Base-by-base conservation (phyloP, 2,888 invertebrate genomes). In the Trachelus troglodyta region DNA sequence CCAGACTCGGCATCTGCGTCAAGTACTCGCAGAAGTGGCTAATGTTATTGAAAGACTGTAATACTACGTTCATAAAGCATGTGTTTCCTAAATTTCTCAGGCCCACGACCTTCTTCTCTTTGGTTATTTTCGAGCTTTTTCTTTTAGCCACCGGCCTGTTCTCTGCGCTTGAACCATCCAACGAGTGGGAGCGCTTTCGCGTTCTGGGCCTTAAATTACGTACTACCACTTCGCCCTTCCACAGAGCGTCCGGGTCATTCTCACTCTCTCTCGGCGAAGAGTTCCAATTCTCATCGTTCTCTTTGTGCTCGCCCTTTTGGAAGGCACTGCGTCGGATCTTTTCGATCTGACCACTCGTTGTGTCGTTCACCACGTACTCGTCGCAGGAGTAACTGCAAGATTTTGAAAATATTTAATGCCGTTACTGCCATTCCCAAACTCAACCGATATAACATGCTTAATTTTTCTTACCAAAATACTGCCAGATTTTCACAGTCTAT, bases 1-100 rank as follows among this genome's bases (percentile, higher is more conserved):
- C 96, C 82, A 96, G 91, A 4, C 95, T 94, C 15, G 96, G 96
- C 89, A 96, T 92, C 89, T 95, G 94, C 89, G 95, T 96, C 86
- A 97, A 95, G 91, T 96, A 97, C 86, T 95, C 95, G 91, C 96
- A 96, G 90, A 97, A 97, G 88, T 96, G 95, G 90, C 96, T 95
- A 88, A 96, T 96, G 91, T 96, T 96, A 90, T 96, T 96, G 92
- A 97, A 93, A 85, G 96, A 96, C 90, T 97, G 97, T 80, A 97
- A 92, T 79, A 96, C 96, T 33, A 96, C 96, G 92, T 96, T 96
- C 96, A 97, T 96, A 89, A 96, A 97, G 91, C 96, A 97, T 76
- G 96, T 97, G 90, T 96, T 97, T 84, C 96, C 96, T 89, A 96
- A 93, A 92, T 96, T 97, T 88, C 96, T 93, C 88, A 96, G 92